Evolutionary conservation across 1,140 invertebrate species (phyloP).

Genomic region (Polyergus mexicanus): DNA sequence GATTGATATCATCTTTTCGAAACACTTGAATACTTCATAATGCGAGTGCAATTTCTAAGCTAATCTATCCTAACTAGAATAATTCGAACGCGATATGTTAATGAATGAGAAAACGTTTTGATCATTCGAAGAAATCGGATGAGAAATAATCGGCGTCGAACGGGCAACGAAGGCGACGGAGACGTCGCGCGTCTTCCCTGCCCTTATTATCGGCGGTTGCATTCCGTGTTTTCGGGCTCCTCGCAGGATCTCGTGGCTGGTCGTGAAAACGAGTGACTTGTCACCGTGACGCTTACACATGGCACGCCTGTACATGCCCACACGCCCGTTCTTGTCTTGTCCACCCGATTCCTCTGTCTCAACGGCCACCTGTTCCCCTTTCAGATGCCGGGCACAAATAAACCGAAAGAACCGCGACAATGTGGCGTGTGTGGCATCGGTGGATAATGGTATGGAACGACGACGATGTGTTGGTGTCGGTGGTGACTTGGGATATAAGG

Average conservation of each 20-base stretch:
- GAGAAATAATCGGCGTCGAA: not conserved
- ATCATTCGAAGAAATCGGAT: not conserved
- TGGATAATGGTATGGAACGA: slow-evolving; percentile 41
- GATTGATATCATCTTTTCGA: not conserved
- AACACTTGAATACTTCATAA: not conserved
- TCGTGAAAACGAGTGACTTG: slow-evolving; percentile 50
- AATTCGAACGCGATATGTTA: not conserved
- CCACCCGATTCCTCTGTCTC: slow-evolving; percentile 68
- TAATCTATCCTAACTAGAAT: not conserved
- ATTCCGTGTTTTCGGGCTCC: slow-evolving; percentile 6
- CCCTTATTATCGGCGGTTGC: not conserved
- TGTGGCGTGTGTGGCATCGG: slow-evolving; percentile 70
- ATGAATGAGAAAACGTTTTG: not conserved
- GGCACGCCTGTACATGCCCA: slow-evolving; percentile 55
- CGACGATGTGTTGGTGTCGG: slow-evolving; percentile 59
- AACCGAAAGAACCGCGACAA: slow-evolving; percentile 74
- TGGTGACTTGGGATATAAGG: slow-evolving; percentile 72
- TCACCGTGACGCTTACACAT: slow-evolving; percentile 72
- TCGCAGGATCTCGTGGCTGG: slow-evolving; percentile 19
- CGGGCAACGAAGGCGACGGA: not conserved
- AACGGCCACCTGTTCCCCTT: slow-evolving; percentile 77
- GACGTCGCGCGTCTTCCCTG: not conserved
- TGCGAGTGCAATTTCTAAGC: not conserved
- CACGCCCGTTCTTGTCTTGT: slow-evolving; percentile 53
- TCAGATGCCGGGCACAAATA: slow-evolving; percentile 71